These are phyloP conservation scores for Dromius quadrimaculatus DNA, from an alignment of 2,888 invertebrate genomes.

Conservation along the genomic window DNA sequence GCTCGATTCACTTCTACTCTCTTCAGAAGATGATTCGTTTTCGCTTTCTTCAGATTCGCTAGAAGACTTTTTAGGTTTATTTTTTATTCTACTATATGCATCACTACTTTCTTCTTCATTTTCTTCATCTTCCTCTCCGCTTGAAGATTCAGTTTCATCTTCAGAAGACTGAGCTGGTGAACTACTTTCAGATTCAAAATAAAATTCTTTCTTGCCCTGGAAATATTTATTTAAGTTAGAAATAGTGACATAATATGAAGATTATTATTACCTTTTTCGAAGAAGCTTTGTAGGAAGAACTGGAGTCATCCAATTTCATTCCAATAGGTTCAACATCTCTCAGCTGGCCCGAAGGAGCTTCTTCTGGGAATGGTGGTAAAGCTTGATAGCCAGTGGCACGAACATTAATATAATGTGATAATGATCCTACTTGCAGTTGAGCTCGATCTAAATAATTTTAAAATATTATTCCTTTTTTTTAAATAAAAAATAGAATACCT, in stretches of 20 bases:
- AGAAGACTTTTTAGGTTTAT: slow-evolving; percentile 54
- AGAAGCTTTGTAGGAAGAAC: slow-evolving; percentile 57
- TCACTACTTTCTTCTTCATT: slow-evolving; percentile 57
- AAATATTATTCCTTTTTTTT: neutral
- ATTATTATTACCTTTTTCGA: slow-evolving; percentile 20
- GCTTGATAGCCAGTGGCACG: slow-evolving; percentile 90
- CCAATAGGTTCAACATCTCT: slow-evolving; percentile 77
- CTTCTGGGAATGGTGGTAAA: slow-evolving; percentile 85
- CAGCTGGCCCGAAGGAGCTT: slow-evolving; percentile 79
- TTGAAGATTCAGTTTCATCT: slow-evolving; percentile 64
- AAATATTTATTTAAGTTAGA: slow-evolving; percentile 12
- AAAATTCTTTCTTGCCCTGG: slow-evolving; percentile 60
- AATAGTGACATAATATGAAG: slow-evolving; percentile 24
- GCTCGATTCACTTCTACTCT: slow-evolving; percentile 29
- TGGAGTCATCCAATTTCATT: slow-evolving; percentile 59
- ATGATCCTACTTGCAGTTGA: slow-evolving; percentile 91
- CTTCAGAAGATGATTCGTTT: slow-evolving; percentile 53
- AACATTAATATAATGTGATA: slow-evolving; percentile 93
- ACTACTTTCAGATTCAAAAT: slow-evolving; percentile 64
- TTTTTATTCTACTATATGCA: slow-evolving; percentile 46
- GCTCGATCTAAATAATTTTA: slow-evolving; percentile 74
- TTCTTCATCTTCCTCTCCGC: slow-evolving; percentile 56
- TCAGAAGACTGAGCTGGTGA: slow-evolving; percentile 60
- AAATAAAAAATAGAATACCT: slow-evolving; percentile 65
- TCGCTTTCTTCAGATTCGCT: slow-evolving; percentile 61